Conservation (phyloP, 2,888 invertebrate genomes). For the Drosophila demipolita region DNA sequence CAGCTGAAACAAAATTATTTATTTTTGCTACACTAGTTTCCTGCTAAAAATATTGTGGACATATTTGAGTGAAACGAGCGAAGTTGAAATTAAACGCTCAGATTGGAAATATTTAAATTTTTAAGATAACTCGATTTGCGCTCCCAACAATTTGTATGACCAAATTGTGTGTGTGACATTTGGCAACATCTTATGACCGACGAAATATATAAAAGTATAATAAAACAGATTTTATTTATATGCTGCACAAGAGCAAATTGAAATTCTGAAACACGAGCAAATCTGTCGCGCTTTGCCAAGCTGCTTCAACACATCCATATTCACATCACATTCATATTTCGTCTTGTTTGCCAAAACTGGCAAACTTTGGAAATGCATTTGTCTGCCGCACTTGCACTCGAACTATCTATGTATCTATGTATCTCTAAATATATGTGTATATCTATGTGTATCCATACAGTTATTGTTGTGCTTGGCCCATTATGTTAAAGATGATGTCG, state of each 20-base stretch:
- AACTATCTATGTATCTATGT: neutral
- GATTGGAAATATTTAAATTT: neutral
- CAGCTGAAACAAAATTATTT: neutral
- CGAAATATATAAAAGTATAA: slow-evolving; percentile 20
- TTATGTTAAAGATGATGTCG: slow-evolving; percentile 33
- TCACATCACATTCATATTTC: slow-evolving; percentile 9
- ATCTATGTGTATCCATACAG: slow-evolving; percentile 2
- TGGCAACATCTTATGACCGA: slow-evolving; percentile 54
- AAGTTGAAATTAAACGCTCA: neutral
- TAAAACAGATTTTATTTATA: slow-evolving; percentile 78
- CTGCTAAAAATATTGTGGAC: neutral
- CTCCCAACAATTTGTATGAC: neutral
- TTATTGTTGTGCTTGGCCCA: slow-evolving; percentile 48
- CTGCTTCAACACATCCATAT: slow-evolving; percentile 23
- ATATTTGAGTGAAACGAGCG: neutral
- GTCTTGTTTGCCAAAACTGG: slow-evolving; percentile 14
- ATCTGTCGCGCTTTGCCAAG: slow-evolving; percentile 38
- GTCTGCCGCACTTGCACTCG: slow-evolving; percentile 14
- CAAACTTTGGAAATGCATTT: slow-evolving; percentile 58
- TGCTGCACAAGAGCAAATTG: slow-evolving; percentile 69
- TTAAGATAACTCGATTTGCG: neutral
- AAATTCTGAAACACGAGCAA: slow-evolving; percentile 66
- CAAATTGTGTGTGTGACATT: slow-evolving; percentile 30
- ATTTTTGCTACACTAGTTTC: neutral
- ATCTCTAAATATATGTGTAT: neutral